Evolutionary conservation across 2,113 vertebrate species (phyloP), one percentile per base, ranked within the genome.

Genomic region (Myrmecophaga tridactyla): DNA sequence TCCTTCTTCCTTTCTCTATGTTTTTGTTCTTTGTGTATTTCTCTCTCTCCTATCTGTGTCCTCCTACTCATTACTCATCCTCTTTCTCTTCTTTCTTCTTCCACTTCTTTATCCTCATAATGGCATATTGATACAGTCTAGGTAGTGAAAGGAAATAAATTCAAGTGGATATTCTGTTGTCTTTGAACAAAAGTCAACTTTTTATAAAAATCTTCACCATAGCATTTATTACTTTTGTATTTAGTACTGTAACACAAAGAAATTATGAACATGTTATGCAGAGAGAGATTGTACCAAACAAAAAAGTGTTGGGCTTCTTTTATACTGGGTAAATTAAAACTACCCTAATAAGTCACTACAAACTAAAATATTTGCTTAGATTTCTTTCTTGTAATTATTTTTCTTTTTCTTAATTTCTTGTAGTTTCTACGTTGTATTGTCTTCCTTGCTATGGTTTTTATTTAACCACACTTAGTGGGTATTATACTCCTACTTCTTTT

Each of bases 1-100:
- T 29, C 20, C 18, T 14, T 6, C 17, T 8, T 15, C 6, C 2
- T 8, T n/a, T 7, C 17, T 23, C 15, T 46, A 4, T 41, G 7
- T 11, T 53, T 12, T 3, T 29, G 9, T 41, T 23, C 17, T 23
- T 5, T 56, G 53, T 56, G 6, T 56, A 17, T 56, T 27, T 41
- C 48, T 31, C 46, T 4, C 4, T 41, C 13, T 20, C 20, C 10
- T 17, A 4, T 10, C 14, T 15, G 46, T 48, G 46, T 53, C 31
- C 34, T 51, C 10, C 10, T 27, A 14, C 23, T 4, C 14, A 8
- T 8, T 14, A 13, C 20, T 48, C 27, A 2, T 69, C 10, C 43
- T 31, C 1, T 10, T 70, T 2, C 23, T 92, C 11, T 0, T 46
- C 2, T 3, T 34, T 11, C 4, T 20, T 4, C 65, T 67, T 67